Conservation (phyloP, 2,888 invertebrate species). For the Chrysomela aeneicollis region DNA sequence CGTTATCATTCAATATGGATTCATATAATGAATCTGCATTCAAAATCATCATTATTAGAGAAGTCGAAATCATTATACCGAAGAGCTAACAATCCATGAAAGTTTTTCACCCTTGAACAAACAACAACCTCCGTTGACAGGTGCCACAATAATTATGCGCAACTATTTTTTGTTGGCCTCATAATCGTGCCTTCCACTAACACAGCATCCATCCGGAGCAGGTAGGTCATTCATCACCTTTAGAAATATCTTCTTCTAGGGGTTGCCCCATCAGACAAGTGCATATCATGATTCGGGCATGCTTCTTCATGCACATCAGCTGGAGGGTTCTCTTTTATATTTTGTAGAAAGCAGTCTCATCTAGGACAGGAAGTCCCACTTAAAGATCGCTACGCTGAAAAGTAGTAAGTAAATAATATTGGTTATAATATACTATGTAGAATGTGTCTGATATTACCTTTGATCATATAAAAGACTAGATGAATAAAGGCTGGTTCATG, state of each 20-base stretch:
- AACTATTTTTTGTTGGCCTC: constrained; percentile 19
- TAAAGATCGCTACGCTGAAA: too few species aligned
- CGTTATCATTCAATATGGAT: neutral
- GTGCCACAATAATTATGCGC: neutral
- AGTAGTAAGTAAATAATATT: too few species aligned
- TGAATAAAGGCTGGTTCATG: too few species aligned
- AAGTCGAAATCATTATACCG: too few species aligned
- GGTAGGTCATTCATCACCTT: constrained; percentile 35
- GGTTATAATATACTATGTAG: too few species aligned
- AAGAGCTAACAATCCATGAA: neutral
- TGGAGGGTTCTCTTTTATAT: too few species aligned
- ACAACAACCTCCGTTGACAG: neutral
- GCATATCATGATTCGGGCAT: constrained; percentile 7
- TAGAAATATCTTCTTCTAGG: constrained; percentile 29
- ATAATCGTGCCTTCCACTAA: constrained; percentile 17
- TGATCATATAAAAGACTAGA: too few species aligned
- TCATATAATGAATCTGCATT: neutral
- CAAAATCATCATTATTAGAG: too few species aligned
- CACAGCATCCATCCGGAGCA: constrained; percentile 35
- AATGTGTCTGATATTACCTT: too few species aligned
- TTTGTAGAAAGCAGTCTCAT: too few species aligned
- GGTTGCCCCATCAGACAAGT: constrained; percentile 29
- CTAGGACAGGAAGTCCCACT: too few species aligned
- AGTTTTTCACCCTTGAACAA: neutral
- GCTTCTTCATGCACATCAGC: neutral